Evolutionary conservation across 2,113 vertebrate species (phyloP).

Genomic region (Addax nasomaculatus): DNA sequence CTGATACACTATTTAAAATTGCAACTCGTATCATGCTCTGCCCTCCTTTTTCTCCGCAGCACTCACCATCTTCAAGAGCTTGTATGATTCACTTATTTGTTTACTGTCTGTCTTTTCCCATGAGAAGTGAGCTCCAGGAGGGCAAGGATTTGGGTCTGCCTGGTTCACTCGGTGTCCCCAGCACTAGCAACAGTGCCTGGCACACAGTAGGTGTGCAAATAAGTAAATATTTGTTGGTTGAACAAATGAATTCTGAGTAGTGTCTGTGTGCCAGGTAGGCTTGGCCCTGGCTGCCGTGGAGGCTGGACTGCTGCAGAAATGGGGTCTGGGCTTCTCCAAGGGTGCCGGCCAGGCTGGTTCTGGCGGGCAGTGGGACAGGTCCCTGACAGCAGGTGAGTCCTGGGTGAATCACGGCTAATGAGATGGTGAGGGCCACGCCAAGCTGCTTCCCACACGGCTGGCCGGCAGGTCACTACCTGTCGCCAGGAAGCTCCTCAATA

Average conservation of each 20-base stretch:
- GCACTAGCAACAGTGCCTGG: background rate
- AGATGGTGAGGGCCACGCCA: conserved; percentile 31
- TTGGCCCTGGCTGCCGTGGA: background rate
- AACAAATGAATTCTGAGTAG: background rate
- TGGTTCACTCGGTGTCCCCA: background rate
- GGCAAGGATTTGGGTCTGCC: background rate
- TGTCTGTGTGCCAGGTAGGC: background rate
- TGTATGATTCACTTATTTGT: background rate
- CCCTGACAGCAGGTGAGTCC: conserved; percentile 67
- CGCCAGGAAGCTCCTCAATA: background rate
- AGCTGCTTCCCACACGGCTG: conserved; percentile 65
- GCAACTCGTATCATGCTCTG: background rate
- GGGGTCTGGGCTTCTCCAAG: background rate
- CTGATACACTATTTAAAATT: background rate
- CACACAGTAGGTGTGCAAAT: background rate
- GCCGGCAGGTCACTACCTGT: conserved; percentile 75
- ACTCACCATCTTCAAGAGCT: background rate
- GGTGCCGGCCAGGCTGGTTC: conserved; percentile 44
- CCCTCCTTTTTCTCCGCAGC: background rate
- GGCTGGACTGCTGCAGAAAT: background rate
- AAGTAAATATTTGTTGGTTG: background rate
- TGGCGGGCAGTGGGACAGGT: background rate
- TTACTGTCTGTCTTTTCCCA: conserved; percentile 11
- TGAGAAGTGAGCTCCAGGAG: background rate
- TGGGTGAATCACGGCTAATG: conserved; percentile 65